Conservation (phyloP, 2,797 vertebrate species). For the Pantherophis vulpinus region DNA sequence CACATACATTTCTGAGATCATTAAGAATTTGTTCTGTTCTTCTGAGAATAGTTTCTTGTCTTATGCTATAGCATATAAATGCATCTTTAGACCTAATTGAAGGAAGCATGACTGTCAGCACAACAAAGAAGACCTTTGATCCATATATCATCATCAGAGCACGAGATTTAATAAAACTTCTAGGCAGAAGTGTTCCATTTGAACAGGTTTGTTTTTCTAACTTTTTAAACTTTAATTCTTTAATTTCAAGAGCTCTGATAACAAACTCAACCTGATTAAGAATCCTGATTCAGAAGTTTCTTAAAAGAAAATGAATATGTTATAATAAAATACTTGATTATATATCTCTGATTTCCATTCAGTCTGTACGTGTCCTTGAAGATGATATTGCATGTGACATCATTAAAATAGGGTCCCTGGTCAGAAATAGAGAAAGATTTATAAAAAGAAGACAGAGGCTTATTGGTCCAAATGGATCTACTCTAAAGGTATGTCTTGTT, state of each 20-base stretch:
- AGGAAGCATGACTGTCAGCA: slow-evolving; percentile 91
- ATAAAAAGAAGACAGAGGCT: slow-evolving; percentile 92
- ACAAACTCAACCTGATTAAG: neutral
- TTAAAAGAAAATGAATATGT: neutral
- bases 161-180: slow-evolving; percentile 92
- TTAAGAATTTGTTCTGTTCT: neutral
- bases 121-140: slow-evolving; percentile 94
- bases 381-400: slow-evolving; percentile 96
- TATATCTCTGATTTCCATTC: slow-evolving; percentile 27
- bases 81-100: slow-evolving; percentile 90
- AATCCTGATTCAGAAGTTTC: neutral
- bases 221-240: neutral
- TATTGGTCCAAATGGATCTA: slow-evolving; percentile 95
- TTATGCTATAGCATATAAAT: slow-evolving; percentile 77
- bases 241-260: neutral
- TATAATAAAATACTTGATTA: neutral
- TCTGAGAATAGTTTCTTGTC: neutral
- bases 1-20: neutral
- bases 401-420: slow-evolving; percentile 91
- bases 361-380: slow-evolving; percentile 92
- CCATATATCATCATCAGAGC: slow-evolving; percentile 88
- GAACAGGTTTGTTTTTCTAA: slow-evolving; percentile 82
- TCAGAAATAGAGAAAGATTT: slow-evolving; percentile 92
- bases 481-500: slow-evolving; percentile 80
- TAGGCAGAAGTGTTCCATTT: slow-evolving; percentile 93